These are phyloP conservation scores for Parauchenoglanis punctatus DNA, from an alignment of 2,797 vertebrate species.

Conservation along the genomic window DNA sequence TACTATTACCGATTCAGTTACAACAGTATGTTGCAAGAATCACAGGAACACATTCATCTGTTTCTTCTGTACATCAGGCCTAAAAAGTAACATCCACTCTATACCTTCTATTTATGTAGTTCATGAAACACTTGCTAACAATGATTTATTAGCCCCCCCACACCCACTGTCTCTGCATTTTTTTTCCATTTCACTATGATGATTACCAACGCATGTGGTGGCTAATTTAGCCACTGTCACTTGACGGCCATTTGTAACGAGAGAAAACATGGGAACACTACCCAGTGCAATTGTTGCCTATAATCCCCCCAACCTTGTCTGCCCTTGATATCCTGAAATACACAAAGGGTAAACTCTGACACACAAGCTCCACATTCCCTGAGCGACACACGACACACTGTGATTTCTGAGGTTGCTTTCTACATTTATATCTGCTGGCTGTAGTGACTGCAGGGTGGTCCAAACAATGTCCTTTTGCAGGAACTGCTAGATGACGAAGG, in stretches of 20 bases:
- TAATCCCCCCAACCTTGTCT: constrained; percentile 72
- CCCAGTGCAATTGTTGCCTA: constrained; percentile 70
- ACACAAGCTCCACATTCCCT: constrained; percentile 67
- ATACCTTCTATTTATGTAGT: not conserved
- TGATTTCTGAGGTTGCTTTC: constrained; percentile 84
- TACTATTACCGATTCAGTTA: not conserved
- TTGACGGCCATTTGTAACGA: constrained; percentile 58
- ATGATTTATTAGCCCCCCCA: constrained; percentile 13
- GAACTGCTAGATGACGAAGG: constrained; percentile 79
- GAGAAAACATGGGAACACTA: constrained; percentile 57
- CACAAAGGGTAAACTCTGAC: constrained; percentile 72
- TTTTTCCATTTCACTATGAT: constrained; percentile 18
- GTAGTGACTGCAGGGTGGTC: constrained; percentile 62
- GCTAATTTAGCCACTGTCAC: constrained; percentile 62
- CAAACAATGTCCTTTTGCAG: constrained; percentile 61
- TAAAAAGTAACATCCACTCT: not conserved
- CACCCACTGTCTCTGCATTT: not conserved
- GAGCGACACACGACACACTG: constrained; percentile 75
- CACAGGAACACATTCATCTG: not conserved
- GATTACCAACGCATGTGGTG: constrained; percentile 23
- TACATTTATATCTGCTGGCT: constrained; percentile 85
- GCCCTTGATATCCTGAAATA: constrained; percentile 80
- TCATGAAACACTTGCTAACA: not conserved
- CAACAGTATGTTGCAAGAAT: not conserved
- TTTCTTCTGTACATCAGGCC: not conserved